These are phyloP conservation scores for Oophaga pumilio DNA, from an alignment of 2,113 vertebrate genomes.

Conservation along the genomic window DNA sequence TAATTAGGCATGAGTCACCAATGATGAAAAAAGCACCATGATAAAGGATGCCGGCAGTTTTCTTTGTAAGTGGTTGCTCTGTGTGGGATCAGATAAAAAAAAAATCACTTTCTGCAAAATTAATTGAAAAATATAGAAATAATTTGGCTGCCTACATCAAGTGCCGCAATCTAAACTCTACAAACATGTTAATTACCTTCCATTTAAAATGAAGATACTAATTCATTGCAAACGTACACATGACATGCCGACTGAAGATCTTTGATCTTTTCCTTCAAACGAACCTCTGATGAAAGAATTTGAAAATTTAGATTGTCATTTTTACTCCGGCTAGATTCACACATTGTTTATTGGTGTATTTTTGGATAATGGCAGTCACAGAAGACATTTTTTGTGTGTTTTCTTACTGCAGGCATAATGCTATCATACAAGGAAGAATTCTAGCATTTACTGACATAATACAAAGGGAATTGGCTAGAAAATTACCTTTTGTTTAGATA, in stretches of 20 bases:
- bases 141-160: not conserved
- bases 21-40: not conserved
- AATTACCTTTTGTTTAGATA: too few species aligned
- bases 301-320: not conserved
- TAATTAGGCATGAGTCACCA: not conserved
- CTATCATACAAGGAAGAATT: not conserved
- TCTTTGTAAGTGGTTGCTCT: not conserved
- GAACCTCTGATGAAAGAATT: not conserved
- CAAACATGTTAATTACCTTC: slow-evolving; percentile 15
- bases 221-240: slow-evolving; percentile 1
- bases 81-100: not conserved
- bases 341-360: not conserved
- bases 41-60: not conserved
- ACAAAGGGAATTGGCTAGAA: too few species aligned
- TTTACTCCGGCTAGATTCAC: not conserved
- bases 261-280: slow-evolving; percentile 1
- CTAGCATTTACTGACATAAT: not conserved
- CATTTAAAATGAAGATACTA: not conserved
- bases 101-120: not conserved
- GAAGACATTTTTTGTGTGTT: not conserved
- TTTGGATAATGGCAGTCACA: not conserved
- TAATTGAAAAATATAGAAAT: not conserved
- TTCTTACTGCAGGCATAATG: not conserved
- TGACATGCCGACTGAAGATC: not conserved
- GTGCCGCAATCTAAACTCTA: not conserved